A percentile compares a stretch with the other conserved stretches of the same genome.
Conservation (phyloP, 2,888 invertebrate genomes). For the Diarsia dahlii region DNA sequence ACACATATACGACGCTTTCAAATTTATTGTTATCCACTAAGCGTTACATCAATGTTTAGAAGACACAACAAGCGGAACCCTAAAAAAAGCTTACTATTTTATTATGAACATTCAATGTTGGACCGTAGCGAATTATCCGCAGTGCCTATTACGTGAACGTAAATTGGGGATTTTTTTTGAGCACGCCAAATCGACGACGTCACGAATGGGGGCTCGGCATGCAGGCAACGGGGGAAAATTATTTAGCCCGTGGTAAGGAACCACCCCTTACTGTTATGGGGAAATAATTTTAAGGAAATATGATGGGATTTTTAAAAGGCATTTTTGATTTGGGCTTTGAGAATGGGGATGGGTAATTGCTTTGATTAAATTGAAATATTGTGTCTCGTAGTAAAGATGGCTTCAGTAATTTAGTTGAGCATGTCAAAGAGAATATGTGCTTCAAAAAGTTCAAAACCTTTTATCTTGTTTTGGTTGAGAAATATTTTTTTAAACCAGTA, state of each 20-base stretch:
- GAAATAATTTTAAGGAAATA: slow-evolving; percentile 54
- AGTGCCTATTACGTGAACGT: slow-evolving; percentile 82
- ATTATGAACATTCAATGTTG: slow-evolving; percentile 64
- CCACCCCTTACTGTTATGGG: slow-evolving; percentile 54
- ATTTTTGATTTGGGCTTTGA: slow-evolving; percentile 24
- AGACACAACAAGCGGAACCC: slow-evolving; percentile 1
- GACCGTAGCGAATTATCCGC: slow-evolving; percentile 82
- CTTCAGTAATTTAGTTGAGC: not conserved
- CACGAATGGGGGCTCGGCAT: slow-evolving; percentile 78
- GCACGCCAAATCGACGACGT: slow-evolving; percentile 81
- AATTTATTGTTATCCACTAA: no score
- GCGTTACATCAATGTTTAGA: not conserved
- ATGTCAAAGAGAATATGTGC: not conserved
- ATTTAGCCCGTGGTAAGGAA: slow-evolving; percentile 50
- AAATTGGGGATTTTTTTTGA: slow-evolving; percentile 82
- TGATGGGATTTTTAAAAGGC: slow-evolving; percentile 43
- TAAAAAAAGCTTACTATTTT: slow-evolving; percentile 57
- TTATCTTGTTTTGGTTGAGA: not conserved
- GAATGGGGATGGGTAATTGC: slow-evolving; percentile 3
- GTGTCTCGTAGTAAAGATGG: not conserved
- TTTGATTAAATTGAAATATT: slow-evolving; percentile 21
- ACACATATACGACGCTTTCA: not conserved
- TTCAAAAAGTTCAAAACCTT: not conserved
- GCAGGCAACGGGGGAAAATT: slow-evolving; percentile 59
- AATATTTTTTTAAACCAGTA: not conserved